Evolutionary conservation across 2,888 invertebrate species (phyloP), one percentile per base, ranked within the genome.

Genomic region (Theretra japonica): DNA sequence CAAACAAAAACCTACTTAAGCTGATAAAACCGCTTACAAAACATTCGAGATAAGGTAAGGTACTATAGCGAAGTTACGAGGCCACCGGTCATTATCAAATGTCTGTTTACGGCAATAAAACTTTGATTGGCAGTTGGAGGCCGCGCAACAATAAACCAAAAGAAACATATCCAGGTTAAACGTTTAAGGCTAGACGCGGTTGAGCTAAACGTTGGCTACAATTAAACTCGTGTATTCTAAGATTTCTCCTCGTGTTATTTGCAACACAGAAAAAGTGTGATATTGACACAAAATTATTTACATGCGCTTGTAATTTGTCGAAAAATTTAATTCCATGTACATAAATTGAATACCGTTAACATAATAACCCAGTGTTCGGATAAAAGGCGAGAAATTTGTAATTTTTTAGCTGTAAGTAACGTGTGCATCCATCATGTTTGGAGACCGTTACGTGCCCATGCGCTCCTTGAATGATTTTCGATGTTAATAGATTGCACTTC

Each of bases 351-450:
- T 74, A 85, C 91, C 90, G 91, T 91, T 91, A 91, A 79, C 84
- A 84, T 92, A 92, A 91, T 88, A 86, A 88, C 84, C 81, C 80
- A 76, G 80, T 84, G 80, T 86, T 84, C 82, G 80, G 84, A 80
- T 90, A 89, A 90, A 87, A 88, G 86, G 90, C 90, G 90, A 85
- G 89, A 92, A 91, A 91, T 90, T 87, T 83, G 87, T 90, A 90
- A 88, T 90, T 89, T 88, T 88, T 87, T 86, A 79, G 79, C 79
- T 80, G 78, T 79, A 76, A 79, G 73, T 80, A 77, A 74, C 73
- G 74, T 76, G 80, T 82, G 79, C 84, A 85, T 84, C 81, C 81
- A 84, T 85, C 83, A 82, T 79, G 70, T 72, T 79, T 76, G 73
- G 74, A 71, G 78, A 83, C 84, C 84, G 85, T 87, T 86, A 85